A percentile compares a stretch with the other conserved stretches of the same genome.
phyloP scores from a whole-genome alignment of 2,113 vertebrate species.

The Xenopus laevis region DNA sequence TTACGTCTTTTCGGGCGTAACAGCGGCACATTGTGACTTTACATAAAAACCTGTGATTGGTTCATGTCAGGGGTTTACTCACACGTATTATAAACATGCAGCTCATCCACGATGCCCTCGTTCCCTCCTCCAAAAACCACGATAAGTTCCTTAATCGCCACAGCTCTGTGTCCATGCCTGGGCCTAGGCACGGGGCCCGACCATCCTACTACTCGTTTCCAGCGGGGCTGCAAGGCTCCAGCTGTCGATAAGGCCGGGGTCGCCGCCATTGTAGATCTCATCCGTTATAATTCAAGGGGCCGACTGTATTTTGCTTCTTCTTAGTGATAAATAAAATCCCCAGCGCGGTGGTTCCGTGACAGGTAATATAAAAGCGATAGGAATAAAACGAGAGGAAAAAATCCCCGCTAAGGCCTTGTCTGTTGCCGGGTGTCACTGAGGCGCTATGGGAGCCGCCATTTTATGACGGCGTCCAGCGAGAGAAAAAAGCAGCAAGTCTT shows the following conservation, averaged over 20 bases:
- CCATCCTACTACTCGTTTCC: slow-evolving; percentile 89
- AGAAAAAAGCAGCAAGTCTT: slow-evolving; percentile 4
- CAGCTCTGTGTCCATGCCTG: slow-evolving; percentile 85
- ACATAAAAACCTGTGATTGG: no score
- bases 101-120: slow-evolving; percentile 86
- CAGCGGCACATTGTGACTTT: no score
- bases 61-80: slow-evolving; percentile 44
- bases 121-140: slow-evolving; percentile 89
- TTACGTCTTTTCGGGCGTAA: no score
- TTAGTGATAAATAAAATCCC: no score
- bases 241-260: slow-evolving; percentile 37
- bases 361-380: no score
- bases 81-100: slow-evolving; percentile 91
- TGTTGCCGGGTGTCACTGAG: slow-evolving; percentile 21
- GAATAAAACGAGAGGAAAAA: no score
- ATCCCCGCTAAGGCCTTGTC: slow-evolving; percentile 9
- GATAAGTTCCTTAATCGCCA: slow-evolving; percentile 88
- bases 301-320: no score
- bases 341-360: no score
- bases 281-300: no score
- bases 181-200: slow-evolving; percentile 86
- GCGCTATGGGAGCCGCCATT: slow-evolving; percentile 70
- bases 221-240: slow-evolving; percentile 74
- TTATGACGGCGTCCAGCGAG: slow-evolving; percentile 54
- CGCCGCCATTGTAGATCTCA: slow-evolving; percentile 31